phyloP scores from a whole-genome alignment of 2,797 vertebrate species.

The Darevskia mixta region DNA sequence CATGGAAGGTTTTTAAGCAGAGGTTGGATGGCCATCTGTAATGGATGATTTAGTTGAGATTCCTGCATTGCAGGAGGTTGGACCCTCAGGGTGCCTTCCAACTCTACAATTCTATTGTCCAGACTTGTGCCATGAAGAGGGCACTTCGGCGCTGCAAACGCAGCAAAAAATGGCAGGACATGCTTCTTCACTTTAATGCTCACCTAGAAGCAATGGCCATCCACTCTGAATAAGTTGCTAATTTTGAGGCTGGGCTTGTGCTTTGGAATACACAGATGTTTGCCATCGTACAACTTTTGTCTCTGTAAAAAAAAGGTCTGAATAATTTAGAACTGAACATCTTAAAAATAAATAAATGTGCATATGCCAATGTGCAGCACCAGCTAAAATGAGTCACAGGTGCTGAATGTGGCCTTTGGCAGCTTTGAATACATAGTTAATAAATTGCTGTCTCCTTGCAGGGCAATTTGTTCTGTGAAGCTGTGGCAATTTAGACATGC shows the following conservation, averaged over 20 bases:
- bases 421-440: not conserved
- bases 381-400: slow-evolving; percentile 2
- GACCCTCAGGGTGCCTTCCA: too few relatives aligned
- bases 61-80: too few relatives aligned
- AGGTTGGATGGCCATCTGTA: too few relatives aligned
- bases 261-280: not conserved
- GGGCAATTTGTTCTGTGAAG: not conserved
- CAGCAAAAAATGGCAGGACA: not conserved
- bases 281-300: not conserved
- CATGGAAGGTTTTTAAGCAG: too few relatives aligned
- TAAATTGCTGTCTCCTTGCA: slow-evolving; percentile 16
- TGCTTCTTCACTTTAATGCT: not conserved
- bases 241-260: not conserved
- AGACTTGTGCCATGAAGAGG: too few relatives aligned
- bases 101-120: too few relatives aligned
- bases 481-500: not conserved
- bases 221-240: not conserved
- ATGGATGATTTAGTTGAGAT: too few relatives aligned
- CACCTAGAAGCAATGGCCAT: not conserved
- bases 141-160: not conserved
- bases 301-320: not conserved
- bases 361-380: not conserved
- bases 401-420: slow-evolving; percentile 2
- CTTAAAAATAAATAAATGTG: not conserved
- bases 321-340: not conserved